phyloP scores from a whole-genome alignment of 2,797 vertebrate genomes.

The Scleropages formosus region DNA sequence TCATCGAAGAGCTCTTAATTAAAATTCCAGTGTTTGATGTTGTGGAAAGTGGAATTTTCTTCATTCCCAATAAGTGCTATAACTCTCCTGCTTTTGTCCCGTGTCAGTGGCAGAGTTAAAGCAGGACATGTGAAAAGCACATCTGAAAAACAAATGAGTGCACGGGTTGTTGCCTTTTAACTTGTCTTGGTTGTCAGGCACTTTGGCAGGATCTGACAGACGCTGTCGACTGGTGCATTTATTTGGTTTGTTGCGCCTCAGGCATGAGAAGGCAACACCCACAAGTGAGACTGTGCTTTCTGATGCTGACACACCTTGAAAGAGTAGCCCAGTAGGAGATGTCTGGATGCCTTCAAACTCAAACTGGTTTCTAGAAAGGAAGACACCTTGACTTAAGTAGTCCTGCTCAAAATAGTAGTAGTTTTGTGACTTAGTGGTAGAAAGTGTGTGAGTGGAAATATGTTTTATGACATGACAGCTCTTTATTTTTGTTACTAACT shows the following conservation, averaged over 20 bases:
- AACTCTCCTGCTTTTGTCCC: slow-evolving; percentile 19
- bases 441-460: not conserved
- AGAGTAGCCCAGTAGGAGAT: slow-evolving; percentile 50
- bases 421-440: slow-evolving; percentile 2
- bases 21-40: slow-evolving; percentile 15
- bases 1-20: slow-evolving; percentile 27
- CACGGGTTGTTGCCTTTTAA: slow-evolving; percentile 43
- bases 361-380: slow-evolving; percentile 36
- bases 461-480: not conserved
- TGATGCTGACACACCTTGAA: slow-evolving; percentile 55
- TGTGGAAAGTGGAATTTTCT: not conserved
- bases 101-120: slow-evolving; percentile 9
- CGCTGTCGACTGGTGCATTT: slow-evolving; percentile 45
- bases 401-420: not conserved
- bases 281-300: slow-evolving; percentile 35
- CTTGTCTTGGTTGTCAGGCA: slow-evolving; percentile 48
- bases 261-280: slow-evolving; percentile 48
- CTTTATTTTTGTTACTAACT: not conserved
- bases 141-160: slow-evolving; percentile 47
- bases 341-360: slow-evolving; percentile 48
- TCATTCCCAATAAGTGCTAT: slow-evolving; percentile 6
- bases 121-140: slow-evolving; percentile 40
- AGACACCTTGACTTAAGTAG: slow-evolving; percentile 27
- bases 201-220: slow-evolving; percentile 52
- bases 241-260: slow-evolving; percentile 50